phyloP scores from a whole-genome alignment of 2,113 vertebrate genomes.

The Bettongia penicillata region DNA sequence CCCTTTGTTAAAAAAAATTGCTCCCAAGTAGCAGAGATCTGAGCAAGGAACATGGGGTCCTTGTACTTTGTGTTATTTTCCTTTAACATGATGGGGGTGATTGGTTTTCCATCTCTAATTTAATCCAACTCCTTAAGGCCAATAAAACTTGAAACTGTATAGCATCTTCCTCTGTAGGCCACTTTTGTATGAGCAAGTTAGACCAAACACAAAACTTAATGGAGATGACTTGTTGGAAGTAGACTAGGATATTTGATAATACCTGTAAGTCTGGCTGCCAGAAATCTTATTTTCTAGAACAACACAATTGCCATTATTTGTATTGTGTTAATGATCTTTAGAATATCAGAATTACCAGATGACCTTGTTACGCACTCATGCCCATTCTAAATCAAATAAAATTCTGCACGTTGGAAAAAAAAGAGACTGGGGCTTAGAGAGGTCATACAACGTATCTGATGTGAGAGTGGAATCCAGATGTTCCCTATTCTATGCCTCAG shows the following conservation, averaged over 20 bases:
- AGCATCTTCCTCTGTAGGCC: background rate
- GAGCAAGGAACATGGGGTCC: background rate
- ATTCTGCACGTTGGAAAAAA: constrained; percentile 11
- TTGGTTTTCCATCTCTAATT: background rate
- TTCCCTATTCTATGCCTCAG: background rate
- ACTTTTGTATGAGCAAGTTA: too few species aligned
- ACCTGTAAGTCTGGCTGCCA: too few species aligned
- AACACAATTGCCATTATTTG: background rate
- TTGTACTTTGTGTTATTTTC: background rate
- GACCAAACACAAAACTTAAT: background rate
- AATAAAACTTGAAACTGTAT: background rate
- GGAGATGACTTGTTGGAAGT: background rate
- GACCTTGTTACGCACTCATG: background rate
- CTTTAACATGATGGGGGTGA: background rate
- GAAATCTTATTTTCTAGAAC: background rate
- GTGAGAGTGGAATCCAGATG: background rate
- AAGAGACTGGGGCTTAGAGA: too few species aligned
- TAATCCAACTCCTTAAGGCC: background rate
- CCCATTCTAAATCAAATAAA: constrained; percentile 58
- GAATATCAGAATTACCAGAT: background rate
- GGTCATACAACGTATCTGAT: background rate
- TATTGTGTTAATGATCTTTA: constrained; percentile 20
- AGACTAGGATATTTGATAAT: background rate
- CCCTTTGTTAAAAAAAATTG: background rate
- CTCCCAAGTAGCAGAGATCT: background rate